A percentile compares a stretch with the other conserved stretches of the same genome.
Conservation (phyloP, 2,113 vertebrate genomes). For the Nipponia nippon region DNA sequence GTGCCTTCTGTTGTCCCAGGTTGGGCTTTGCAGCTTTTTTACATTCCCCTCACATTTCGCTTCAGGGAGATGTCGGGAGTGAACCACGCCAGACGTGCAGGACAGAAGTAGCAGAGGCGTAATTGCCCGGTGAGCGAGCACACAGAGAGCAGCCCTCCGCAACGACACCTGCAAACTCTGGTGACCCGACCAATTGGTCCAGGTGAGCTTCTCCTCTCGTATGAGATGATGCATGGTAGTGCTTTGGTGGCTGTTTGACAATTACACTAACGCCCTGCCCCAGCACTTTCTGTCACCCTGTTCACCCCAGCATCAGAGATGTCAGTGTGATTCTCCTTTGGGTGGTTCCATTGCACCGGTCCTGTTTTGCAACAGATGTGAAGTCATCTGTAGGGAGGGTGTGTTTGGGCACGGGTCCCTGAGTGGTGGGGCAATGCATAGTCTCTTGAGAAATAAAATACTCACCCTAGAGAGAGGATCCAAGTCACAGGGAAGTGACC, state of each 20-base stretch:
- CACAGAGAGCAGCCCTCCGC: neutral
- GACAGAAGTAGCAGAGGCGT: neutral
- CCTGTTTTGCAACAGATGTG: neutral
- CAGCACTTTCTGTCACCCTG: neutral
- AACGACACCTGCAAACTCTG: neutral
- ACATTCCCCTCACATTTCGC: neutral
- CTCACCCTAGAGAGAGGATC: neutral
- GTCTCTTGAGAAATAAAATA: neutral
- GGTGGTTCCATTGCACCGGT: neutral
- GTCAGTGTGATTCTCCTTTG: neutral
- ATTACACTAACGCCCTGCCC: neutral
- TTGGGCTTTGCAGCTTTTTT: rapidly evolving
- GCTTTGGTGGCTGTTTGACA: neutral
- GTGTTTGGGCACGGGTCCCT: neutral
- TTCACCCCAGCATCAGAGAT: neutral
- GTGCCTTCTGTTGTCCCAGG: neutral
- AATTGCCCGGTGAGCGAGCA: neutral
- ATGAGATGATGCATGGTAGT: neutral
- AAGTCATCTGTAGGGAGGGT: neutral
- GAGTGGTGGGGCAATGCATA: neutral
- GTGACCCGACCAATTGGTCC: neutral
- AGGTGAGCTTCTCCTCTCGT: neutral
- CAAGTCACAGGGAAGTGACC: neutral
- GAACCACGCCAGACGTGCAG: neutral
- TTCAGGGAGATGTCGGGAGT: neutral